Conservation (phyloP, 1,140 invertebrate genomes). For the Drosophila ironensis region DNA sequence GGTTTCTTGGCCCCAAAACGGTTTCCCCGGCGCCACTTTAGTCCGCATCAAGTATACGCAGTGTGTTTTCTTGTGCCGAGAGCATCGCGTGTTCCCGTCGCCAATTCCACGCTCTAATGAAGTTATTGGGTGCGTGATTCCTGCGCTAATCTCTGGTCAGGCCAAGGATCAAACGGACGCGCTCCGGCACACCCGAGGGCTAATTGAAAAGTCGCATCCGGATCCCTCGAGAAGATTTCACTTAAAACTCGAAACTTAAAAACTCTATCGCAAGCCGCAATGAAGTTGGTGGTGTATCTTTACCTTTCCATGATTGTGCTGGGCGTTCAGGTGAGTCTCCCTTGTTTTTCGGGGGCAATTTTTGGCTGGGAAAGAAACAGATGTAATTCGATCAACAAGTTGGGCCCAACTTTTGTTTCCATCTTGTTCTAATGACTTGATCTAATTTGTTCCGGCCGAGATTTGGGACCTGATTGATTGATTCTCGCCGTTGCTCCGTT, state of each 20-base stretch:
- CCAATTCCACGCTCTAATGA: constrained; percentile 55
- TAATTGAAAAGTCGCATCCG: constrained; percentile 50
- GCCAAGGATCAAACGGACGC: constrained; percentile 20
- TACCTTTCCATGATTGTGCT: constrained; percentile 74
- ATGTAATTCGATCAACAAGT: constrained; percentile 75
- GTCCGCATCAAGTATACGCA: constrained; percentile 28
- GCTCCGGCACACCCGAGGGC: constrained; percentile 11
- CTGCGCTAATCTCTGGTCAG: constrained; percentile 44
- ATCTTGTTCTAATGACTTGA: constrained; percentile 48
- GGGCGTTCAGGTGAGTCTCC: constrained; percentile 71
- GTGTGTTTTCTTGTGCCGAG: constrained; percentile 33
- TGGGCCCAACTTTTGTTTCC: constrained; percentile 40
- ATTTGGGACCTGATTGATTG: constrained; percentile 53
- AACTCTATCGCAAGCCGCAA: constrained; percentile 20
- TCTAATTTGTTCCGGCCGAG: constrained; percentile 41
- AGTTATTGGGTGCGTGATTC: constrained; percentile 59
- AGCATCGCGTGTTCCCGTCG: constrained; percentile 17
- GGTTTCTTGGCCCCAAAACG: constrained; percentile 38
- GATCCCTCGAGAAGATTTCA: constrained; percentile 6
- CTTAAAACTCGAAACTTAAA: constrained; percentile 29
- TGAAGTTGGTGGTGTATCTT: constrained; percentile 68
- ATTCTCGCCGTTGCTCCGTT: constrained; percentile 36
- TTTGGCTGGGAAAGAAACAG: background rate
- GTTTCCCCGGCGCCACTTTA: constrained; percentile 38
- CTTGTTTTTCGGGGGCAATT: no score